Evolutionary conservation across 2,888 invertebrate species (phyloP), one percentile per base, ranked within the genome.

Genomic region (Chrysodeixis includens): DNA sequence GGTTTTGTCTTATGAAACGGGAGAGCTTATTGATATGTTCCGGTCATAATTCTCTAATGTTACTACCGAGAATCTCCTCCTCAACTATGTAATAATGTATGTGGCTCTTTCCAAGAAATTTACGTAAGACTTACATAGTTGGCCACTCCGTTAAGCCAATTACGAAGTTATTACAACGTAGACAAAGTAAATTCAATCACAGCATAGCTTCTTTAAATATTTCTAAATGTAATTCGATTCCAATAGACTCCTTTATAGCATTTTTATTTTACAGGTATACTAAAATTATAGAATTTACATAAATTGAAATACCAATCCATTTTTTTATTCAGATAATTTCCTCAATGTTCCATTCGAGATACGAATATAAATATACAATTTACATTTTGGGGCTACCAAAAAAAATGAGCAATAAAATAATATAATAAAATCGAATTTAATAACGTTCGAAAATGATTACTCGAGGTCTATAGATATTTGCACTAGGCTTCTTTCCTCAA

Each of bases 391-490:
- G 10, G 0, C 22, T 0, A 54, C 12, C 14, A 18, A 56, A 57
- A 55, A 57, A 53, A 59, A 56, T 26, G 5, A 3, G 16, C 18
- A 58, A 71, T 62, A 74, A 63, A 32, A 56, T 14, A 18, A 26
- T 16, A 20, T 49, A 60, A 51, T 62, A 62, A 73, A 66, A 63
- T 56, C 5, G 54, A 79, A 77, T 78, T 77, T 72, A 79, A 79
- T 83, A 82, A 69, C 72, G 66, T 82, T 79, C 61, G 73, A 83
- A 84, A 82, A 76, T 78, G 51, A 84, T 82, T 80, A 84, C 81
- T 74, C 61, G 71, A 79, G 69, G 82, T 74, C 71, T 40, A 57
- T 70, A 66, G 72, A 66, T 69, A 76, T 79, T 83, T 75, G 51
- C 69, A 65, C 65, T 58, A 71, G 30, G 61, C 62, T 81, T 83